Conservation (phyloP, 2,797 vertebrate genomes). For the Perodicticus potto region DNA sequence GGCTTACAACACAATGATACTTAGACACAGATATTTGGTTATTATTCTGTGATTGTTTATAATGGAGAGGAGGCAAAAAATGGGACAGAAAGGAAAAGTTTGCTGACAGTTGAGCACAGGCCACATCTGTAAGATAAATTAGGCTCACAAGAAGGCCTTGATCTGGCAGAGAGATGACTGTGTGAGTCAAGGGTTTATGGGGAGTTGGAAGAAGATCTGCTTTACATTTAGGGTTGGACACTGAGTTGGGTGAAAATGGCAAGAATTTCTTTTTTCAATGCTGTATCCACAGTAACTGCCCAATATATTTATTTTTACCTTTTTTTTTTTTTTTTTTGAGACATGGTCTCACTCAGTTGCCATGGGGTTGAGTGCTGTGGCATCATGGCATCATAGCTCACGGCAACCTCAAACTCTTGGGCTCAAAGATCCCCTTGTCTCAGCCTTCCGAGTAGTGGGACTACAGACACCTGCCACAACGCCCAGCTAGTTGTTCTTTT, state of each 20-base stretch:
- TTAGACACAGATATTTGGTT: background rate
- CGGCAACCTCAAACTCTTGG: too few relatives aligned
- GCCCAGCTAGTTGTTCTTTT: too few relatives aligned
- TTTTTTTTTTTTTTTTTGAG: too few relatives aligned
- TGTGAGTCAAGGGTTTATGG: background rate
- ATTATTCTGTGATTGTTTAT: background rate
- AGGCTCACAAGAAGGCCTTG: background rate
- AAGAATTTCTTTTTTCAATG: conserved; percentile 36
- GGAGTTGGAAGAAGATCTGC: background rate
- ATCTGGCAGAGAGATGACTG: background rate
- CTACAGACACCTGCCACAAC: too few relatives aligned
- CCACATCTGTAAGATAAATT: background rate
- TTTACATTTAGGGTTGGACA: background rate
- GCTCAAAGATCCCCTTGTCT: too few relatives aligned
- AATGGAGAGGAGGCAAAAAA: background rate
- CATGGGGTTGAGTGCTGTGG: too few relatives aligned
- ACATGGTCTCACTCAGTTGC: too few relatives aligned
- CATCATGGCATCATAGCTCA: too few relatives aligned
- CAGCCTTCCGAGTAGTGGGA: too few relatives aligned
- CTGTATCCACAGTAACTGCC: background rate
- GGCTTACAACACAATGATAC: background rate
- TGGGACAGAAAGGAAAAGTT: background rate
- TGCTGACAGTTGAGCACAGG: background rate
- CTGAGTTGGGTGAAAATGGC: background rate
- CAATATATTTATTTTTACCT: background rate